A percentile compares a stretch with the other conserved stretches of the same genome.
Evolutionary conservation across 1,140 invertebrate genomes (phyloP).

Genomic region (Pectinophora gossypiella): DNA sequence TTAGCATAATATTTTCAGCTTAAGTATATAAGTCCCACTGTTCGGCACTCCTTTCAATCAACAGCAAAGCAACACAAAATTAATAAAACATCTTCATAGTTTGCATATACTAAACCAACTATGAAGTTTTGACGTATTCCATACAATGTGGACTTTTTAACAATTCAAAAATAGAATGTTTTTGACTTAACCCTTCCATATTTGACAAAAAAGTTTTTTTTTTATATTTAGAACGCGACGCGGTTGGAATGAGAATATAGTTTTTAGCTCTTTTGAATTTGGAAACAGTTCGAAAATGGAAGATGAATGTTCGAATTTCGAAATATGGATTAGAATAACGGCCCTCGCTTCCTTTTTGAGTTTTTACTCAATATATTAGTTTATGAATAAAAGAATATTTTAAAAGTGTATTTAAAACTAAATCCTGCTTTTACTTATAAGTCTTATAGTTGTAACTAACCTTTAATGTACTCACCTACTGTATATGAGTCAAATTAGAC

Average conservation of each 20-base stretch:
- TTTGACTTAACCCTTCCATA: slow-evolving; percentile 75
- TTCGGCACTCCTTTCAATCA: no score
- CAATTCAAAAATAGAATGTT: slow-evolving; percentile 74
- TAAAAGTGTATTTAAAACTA: no score
- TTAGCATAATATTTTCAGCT: no score
- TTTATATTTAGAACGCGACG: slow-evolving; percentile 73
- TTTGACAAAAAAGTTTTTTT: slow-evolving; percentile 72
- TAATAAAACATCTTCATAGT: slow-evolving; percentile 9
- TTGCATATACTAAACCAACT: slow-evolving; percentile 34
- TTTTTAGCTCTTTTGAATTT: slow-evolving; percentile 69
- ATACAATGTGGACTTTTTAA: slow-evolving; percentile 74
- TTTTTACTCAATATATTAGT: slow-evolving; percentile 1
- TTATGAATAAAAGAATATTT: slow-evolving; percentile 2
- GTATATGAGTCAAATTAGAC: no score
- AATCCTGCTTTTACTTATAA: no score
- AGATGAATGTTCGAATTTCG: slow-evolving; percentile 36
- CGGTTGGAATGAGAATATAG: slow-evolving; percentile 59
- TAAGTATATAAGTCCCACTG: no score
- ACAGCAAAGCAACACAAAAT: no score
- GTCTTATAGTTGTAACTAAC: no score
- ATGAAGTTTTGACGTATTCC: slow-evolving; percentile 71
- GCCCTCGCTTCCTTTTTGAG: slow-evolving; percentile 14
- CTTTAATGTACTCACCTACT: no score
- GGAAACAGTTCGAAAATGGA: slow-evolving; percentile 62
- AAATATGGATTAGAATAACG: slow-evolving; percentile 59